Conservation (phyloP, 1,140 invertebrate species). For the Dreissena polymorpha region DNA sequence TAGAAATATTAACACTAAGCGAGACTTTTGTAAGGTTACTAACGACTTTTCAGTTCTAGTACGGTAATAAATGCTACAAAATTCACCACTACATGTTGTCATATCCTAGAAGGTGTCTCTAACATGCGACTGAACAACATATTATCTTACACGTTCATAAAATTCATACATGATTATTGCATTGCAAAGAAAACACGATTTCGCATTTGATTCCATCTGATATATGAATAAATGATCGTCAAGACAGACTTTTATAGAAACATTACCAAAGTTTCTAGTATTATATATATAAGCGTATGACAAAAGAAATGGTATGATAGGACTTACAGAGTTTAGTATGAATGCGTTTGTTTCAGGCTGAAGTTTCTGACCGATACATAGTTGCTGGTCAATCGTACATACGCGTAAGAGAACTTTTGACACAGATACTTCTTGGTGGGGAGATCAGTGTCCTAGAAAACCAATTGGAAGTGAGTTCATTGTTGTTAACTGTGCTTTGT, state of each 20-base stretch:
- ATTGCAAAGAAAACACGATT: not conserved
- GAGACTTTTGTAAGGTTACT: not conserved
- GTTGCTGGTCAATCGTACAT: constrained; percentile 57
- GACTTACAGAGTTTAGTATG: too few relatives aligned
- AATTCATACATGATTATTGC: not conserved
- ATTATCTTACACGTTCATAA: not conserved
- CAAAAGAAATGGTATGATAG: too few relatives aligned
- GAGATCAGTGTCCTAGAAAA: constrained; percentile 33
- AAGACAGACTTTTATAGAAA: not conserved
- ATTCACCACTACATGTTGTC: not conserved
- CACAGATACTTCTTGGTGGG: constrained; percentile 53
- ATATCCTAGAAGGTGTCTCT: not conserved
- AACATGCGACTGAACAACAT: not conserved
- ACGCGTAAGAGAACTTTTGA: constrained; percentile 54
- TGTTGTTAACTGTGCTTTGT: not conserved
- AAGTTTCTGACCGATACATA: constrained; percentile 60
- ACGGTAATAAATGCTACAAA: not conserved
- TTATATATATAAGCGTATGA: too few relatives aligned
- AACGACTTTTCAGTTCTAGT: not conserved
- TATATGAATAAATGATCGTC: not conserved
- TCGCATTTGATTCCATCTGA: not conserved
- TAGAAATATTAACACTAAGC: not conserved
- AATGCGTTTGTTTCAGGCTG: constrained; percentile 28
- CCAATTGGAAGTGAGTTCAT: constrained; percentile 10
- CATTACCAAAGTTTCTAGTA: too few relatives aligned